phyloP scores from a whole-genome alignment of 2,113 vertebrate genomes.

The Apteryx mantelli region DNA sequence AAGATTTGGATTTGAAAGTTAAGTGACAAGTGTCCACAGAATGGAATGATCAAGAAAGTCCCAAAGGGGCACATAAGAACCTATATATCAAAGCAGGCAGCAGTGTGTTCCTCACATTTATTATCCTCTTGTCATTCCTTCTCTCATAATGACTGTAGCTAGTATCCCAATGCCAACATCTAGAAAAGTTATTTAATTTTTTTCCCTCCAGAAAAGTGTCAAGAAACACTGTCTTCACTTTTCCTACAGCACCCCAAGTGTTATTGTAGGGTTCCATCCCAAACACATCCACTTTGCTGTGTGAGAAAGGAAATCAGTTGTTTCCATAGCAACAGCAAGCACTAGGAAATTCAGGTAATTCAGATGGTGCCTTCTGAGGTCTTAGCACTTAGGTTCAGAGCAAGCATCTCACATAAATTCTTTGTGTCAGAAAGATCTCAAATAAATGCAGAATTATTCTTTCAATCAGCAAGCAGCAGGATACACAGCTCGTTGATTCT shows the following conservation, averaged over 20 bases:
- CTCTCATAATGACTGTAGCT: not conserved
- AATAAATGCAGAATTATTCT: not conserved
- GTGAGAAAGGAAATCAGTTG: not conserved
- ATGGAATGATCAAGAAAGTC: not conserved
- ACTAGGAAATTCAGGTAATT: not conserved
- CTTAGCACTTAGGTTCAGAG: not conserved
- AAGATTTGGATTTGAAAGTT: not conserved
- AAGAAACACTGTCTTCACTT: not conserved
- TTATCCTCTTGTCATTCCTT: not conserved
- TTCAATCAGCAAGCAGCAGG: not conserved
- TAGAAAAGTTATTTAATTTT: not conserved
- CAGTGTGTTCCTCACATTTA: not conserved
- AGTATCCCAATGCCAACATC: not conserved
- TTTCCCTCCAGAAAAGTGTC: not conserved
- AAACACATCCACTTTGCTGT: not conserved
- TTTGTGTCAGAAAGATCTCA: not conserved
- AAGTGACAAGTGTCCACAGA: not conserved
- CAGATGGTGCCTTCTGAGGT: not conserved
- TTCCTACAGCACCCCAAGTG: not conserved
- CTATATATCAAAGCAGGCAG: not conserved
- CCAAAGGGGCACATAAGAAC: not conserved
- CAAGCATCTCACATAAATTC: not conserved
- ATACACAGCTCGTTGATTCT: not conserved
- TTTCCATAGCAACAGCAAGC: constrained; percentile 23
- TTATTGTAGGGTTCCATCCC: not conserved